Base-by-base conservation (phyloP, 1,140 invertebrate species). In the Globodera ellingtonae region DNA sequence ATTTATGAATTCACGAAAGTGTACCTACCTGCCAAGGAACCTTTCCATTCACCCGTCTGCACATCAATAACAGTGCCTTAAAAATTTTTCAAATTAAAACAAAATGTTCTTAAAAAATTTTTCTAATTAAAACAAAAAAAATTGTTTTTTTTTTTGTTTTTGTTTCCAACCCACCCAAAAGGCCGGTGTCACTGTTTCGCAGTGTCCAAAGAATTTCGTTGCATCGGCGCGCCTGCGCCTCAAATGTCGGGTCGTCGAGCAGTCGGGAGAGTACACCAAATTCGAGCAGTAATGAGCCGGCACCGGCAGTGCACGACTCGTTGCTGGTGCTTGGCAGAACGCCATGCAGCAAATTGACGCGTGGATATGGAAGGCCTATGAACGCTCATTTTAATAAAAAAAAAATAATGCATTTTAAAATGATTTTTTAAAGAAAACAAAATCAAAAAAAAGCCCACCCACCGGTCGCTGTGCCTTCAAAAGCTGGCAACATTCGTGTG, bases 241-340 rank as follows among this genome's bases (percentile, higher is more conserved):
- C 92, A 89, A 92, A 93, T 10, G 92, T 91, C 21, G 92, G 92
- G 89, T 93, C 93, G 52, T 88, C 89, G 7, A 93, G 82, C n/a
- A 93, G 87, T 15, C 92, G 87, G 72, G 92, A 93, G 7, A 93
- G 88, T 50, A 93, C 89, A 62, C 93, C 93, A 90, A 93, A 93
- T 88, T 93, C 93, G 24, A 93, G 82, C 8, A 93, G 84, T 35
- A 93, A 87, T 18, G 92, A 92, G 6, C 93, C 93, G 74, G 92
- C 92, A 52, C 93, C 93, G 50, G 93, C 92, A 56, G 92, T 92
- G 88, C 93, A 93, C 0, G 93, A 93, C 81, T 93, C 92, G 69
- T 92, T 92, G 0, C 90, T 87, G 69, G 91, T 85, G 52, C 80
- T 76, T 5, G 81, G 71, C 18, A 92, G 91, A 24, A 93, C 91